Conservation (phyloP, 2,888 invertebrate species). For the Acrocyrtus sp. region DNA sequence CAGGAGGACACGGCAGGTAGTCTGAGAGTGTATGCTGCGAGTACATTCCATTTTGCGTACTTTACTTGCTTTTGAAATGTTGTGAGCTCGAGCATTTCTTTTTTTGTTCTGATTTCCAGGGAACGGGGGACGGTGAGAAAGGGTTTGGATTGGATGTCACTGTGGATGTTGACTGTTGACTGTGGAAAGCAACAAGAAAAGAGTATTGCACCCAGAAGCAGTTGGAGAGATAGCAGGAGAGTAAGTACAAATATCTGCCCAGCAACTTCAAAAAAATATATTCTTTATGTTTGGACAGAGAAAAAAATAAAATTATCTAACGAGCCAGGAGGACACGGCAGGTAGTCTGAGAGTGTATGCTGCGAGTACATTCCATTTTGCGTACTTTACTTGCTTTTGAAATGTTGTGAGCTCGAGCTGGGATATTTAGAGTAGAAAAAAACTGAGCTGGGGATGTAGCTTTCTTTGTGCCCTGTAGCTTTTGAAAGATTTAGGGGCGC, state of each 20-base stretch:
- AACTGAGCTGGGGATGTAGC: too few relatives aligned
- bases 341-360: too few relatives aligned
- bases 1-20: constrained; percentile 52
- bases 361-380: too few relatives aligned
- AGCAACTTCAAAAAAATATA: constrained; percentile 14
- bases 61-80: constrained; percentile 35
- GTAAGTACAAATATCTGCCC: background rate
- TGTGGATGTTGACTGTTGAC: background rate
- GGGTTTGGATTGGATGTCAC: constrained; percentile 6
- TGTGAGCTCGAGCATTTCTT: constrained; percentile 52
- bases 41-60: constrained; percentile 41
- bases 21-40: too few relatives aligned
- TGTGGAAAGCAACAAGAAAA: background rate
- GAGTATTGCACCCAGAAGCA: constrained; percentile 43
- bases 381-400: constrained; percentile 42
- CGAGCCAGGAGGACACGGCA: constrained; percentile 48
- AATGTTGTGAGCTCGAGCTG: too few relatives aligned
- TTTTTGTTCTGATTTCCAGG: constrained; percentile 36
- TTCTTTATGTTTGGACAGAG: constrained; percentile 43
- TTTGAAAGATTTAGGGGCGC: too few relatives aligned
- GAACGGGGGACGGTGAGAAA: constrained; percentile 3
- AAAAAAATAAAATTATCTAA: constrained; percentile 33
- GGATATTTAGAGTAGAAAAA: too few relatives aligned
- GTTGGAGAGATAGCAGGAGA: constrained; percentile 14
- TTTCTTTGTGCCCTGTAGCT: too few relatives aligned